These are phyloP conservation scores for Clarias platycephalus DNA, from an alignment of 2,797 vertebrate species.

Conservation along the genomic window DNA sequence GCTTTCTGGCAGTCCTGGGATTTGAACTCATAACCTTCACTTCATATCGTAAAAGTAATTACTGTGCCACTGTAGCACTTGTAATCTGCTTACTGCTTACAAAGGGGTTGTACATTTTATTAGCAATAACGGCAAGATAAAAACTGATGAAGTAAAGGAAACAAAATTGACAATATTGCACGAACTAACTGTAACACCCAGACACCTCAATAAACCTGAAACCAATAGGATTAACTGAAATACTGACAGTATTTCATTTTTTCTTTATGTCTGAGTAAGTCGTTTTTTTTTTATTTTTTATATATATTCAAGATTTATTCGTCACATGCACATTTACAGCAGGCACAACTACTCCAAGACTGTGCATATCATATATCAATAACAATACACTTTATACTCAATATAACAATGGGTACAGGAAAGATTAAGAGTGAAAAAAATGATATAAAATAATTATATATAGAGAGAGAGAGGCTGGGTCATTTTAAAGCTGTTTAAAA, in stretches of 20 bases:
- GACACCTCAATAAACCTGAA: neutral
- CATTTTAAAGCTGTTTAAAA: neutral
- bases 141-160: neutral
- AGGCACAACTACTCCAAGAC: neutral
- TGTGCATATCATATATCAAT: neutral
- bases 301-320: neutral
- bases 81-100: neutral
- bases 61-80: neutral
- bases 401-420: neutral
- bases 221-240: neutral
- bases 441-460: neutral
- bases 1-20: neutral
- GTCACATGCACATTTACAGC: neutral
- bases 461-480: neutral
- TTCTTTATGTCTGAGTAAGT: neutral
- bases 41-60: conserved; percentile 3
- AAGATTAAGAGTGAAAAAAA: too few species aligned
- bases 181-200: neutral
- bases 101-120: neutral
- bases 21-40: conserved; percentile 25
- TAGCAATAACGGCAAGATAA: neutral
- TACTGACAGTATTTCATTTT: neutral
- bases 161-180: neutral
- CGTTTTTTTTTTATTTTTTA: neutral
- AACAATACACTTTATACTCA: neutral